phyloP scores from a whole-genome alignment of 2,888 invertebrate species.

The Acrocera orbiculus region DNA sequence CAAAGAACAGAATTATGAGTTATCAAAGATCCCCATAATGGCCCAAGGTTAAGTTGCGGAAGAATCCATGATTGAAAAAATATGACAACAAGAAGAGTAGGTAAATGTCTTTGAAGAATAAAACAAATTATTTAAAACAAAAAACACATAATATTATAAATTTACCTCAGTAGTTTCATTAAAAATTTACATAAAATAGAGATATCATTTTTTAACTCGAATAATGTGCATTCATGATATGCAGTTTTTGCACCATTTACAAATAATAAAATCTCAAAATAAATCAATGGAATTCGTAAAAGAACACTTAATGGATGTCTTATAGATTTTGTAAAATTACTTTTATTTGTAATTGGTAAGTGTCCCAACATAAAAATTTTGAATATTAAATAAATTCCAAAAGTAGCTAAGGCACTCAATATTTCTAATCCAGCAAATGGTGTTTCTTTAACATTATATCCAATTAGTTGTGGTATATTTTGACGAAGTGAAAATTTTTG shows the following conservation, averaged over 20 bases:
- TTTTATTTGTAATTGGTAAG: constrained; percentile 45
- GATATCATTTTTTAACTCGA: too few species aligned
- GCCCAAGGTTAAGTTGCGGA: constrained; percentile 45
- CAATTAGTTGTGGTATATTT: too few species aligned
- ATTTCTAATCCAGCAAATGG: too few species aligned
- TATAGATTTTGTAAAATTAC: constrained; percentile 29
- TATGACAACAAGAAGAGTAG: constrained; percentile 42
- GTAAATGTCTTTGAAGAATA: constrained; percentile 37
- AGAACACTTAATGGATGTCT: constrained; percentile 41
- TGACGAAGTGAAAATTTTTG: too few species aligned
- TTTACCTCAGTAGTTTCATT: too few species aligned
- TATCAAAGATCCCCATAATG: constrained; percentile 47
- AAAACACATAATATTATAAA: too few species aligned
- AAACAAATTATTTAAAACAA: constrained; percentile 2
- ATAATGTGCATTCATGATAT: too few species aligned
- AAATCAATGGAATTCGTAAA: constrained; percentile 44
- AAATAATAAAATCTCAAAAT: constrained; percentile 48
- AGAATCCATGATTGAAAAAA: constrained; percentile 50
- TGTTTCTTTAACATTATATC: too few species aligned
- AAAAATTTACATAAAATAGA: too few species aligned
- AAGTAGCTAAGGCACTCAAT: too few species aligned
- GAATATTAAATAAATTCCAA: too few species aligned
- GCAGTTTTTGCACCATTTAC: too few species aligned
- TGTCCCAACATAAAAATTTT: constrained; percentile 46
- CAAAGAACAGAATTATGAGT: constrained; percentile 46